Evolutionary conservation across 2,113 vertebrate species (phyloP).

Genomic region (Indicator indicator): DNA sequence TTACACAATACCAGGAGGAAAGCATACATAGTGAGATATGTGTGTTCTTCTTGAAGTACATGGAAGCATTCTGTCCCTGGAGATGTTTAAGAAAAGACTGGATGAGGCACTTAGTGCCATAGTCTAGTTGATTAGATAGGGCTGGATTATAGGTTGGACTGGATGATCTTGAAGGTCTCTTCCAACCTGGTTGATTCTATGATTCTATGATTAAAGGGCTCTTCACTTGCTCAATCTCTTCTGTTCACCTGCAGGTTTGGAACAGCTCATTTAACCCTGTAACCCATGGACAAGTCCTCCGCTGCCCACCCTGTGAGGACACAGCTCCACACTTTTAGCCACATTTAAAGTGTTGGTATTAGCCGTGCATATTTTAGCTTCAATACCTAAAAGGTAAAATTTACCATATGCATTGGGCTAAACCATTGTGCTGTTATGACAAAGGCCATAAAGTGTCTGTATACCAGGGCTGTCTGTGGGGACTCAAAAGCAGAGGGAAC

Average conservation of each 20-base stretch:
- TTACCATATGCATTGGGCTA: neutral
- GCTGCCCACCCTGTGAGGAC: neutral
- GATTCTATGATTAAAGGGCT: neutral
- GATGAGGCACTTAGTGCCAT: no score
- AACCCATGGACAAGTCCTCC: neutral
- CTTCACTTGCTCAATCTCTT: neutral
- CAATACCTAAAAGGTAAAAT: neutral
- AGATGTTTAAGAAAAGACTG: no score
- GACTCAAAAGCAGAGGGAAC: fast-evolving
- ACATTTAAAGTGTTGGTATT: neutral
- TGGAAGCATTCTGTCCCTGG: no score
- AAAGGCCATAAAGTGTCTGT: neutral
- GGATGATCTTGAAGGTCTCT: no score
- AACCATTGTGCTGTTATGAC: fast-evolving
- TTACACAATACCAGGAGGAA: neutral
- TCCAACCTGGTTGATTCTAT: no score
- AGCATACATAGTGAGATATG: neutral
- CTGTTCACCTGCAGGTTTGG: neutral
- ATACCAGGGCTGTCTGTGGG: neutral
- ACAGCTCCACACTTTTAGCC: fast-evolving
- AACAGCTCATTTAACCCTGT: neutral
- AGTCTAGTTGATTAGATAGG: no score
- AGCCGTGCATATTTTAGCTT: neutral
- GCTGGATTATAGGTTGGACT: no score
- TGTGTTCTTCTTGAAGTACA: neutral